Conservation (phyloP, 53 echinoderm and acorn worm species). For the Hippasteria phrygiana region DNA sequence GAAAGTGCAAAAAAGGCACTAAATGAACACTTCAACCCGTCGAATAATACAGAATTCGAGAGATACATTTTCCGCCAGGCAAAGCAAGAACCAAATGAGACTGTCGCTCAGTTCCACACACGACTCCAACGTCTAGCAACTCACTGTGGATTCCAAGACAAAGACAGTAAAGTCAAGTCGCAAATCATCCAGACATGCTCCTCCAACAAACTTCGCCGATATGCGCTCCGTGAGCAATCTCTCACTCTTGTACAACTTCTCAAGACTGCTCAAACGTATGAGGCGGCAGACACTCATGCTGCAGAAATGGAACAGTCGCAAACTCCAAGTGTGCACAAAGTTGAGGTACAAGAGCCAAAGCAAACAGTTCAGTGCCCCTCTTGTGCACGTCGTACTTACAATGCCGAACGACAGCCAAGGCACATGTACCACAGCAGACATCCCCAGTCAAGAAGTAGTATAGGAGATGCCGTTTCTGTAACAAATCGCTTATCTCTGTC, state of each 20-base stretch:
- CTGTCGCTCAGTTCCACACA: slow-evolving; percentile 12
- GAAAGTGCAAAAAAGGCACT: slow-evolving; percentile 30
- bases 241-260: slow-evolving; percentile 23
- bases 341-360: neutral
- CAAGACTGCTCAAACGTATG: slow-evolving; percentile 40
- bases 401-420: slow-evolving; percentile 24
- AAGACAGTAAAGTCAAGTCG: slow-evolving; percentile 11
- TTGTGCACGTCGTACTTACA: neutral
- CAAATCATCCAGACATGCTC: slow-evolving; percentile 43
- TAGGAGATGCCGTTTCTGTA: too few relatives aligned
- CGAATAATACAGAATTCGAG: slow-evolving; percentile 17
- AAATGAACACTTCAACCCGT: slow-evolving; percentile 40
- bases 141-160: slow-evolving; percentile 17
- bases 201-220: slow-evolving; percentile 23
- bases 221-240: slow-evolving; percentile 5
- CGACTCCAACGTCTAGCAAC: slow-evolving; percentile 51
- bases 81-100: slow-evolving; percentile 29
- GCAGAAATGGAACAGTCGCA: slow-evolving; percentile 16
- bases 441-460: neutral
- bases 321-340: slow-evolving; percentile 21
- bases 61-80: slow-evolving; percentile 32
- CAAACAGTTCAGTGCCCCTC: neutral
- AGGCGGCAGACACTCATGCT: slow-evolving; percentile 46
- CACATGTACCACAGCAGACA: neutral
- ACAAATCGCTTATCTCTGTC: too few relatives aligned